These are phyloP conservation scores for Penaeus japonicus DNA, from an alignment of 1,140 invertebrate species.

Conservation along the genomic window DNA sequence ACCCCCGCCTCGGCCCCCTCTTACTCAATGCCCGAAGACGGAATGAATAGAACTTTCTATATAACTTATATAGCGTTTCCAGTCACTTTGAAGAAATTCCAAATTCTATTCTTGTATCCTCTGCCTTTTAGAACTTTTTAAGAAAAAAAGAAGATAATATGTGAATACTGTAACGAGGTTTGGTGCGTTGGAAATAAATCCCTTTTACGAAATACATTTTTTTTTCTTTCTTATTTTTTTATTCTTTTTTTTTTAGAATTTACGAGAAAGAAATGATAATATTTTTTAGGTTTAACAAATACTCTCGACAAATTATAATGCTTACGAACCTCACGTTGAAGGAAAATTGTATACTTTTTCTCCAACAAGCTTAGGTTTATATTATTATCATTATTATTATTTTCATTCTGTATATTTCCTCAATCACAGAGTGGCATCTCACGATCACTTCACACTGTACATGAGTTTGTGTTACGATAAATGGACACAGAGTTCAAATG, in stretches of 20 bases:
- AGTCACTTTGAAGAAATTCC: constrained; percentile 4
- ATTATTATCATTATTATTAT: not conserved
- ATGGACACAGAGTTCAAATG: constrained; percentile 52
- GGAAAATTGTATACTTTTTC: not conserved
- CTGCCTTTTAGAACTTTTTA: constrained; percentile 16
- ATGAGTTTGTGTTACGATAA: constrained; percentile 48
- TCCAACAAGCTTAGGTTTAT: constrained; percentile 19
- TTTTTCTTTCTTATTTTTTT: no score
- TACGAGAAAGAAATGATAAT: no score
- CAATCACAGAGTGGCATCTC: constrained; percentile 41
- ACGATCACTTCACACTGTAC: constrained; percentile 36
- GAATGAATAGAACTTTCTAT: not conserved
- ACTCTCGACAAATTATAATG: no score
- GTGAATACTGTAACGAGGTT: no score
- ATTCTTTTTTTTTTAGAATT: no score
- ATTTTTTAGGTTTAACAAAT: no score
- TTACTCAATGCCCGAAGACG: not conserved
- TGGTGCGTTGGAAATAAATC: no score
- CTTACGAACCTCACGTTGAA: no score
- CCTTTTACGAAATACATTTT: no score
- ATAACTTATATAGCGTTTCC: not conserved
- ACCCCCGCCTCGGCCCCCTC: not conserved
- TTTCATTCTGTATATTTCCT: constrained; percentile 4
- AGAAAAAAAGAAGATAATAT: not conserved
- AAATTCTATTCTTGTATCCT: constrained; percentile 27